Percentiles rank a stretch among this genome's conserved stretches.
Conservation (phyloP, 2,888 invertebrate species). For the Hoplodrina ambigua region DNA sequence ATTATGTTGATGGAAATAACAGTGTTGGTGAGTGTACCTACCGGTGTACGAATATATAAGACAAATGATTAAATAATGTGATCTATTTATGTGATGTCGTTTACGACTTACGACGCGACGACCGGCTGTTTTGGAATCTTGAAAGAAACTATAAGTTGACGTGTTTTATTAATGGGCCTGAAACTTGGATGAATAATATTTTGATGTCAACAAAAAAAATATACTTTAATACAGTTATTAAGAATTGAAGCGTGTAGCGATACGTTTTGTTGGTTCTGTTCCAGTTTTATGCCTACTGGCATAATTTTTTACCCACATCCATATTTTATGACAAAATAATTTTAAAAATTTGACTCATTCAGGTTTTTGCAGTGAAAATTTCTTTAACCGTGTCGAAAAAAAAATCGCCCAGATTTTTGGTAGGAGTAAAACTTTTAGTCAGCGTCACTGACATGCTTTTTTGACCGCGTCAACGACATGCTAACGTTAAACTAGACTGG, state of each 20-base stretch:
- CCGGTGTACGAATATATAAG: constrained; percentile 1
- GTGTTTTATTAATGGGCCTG: constrained; percentile 18
- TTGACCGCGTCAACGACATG: too few species aligned
- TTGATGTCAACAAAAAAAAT: not conserved
- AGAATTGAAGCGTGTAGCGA: too few species aligned
- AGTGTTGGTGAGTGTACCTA: constrained; percentile 8
- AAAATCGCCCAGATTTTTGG: too few species aligned
- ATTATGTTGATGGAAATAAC: constrained; percentile 40
- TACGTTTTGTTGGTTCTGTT: not conserved
- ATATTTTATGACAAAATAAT: not conserved
- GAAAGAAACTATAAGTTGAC: not conserved
- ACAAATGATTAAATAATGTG: constrained; percentile 13
- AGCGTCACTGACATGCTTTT: too few species aligned
- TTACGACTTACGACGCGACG: constrained; percentile 30
- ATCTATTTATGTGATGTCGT: constrained; percentile 10
- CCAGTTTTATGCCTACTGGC: not conserved
- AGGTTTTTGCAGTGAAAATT: too few species aligned
- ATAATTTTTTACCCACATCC: not conserved
- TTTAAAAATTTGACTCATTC: not conserved
- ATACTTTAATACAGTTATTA: too few species aligned
- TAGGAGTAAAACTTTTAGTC: too few species aligned
- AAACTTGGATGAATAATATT: not conserved
- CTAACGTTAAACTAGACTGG: too few species aligned
- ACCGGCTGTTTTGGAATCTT: not conserved
- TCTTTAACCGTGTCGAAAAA: too few species aligned